A percentile compares a stretch with the other conserved stretches of the same genome.
phyloP scores from a whole-genome alignment of 1,140 invertebrate species.

The Drosophila equinoxialis region DNA sequence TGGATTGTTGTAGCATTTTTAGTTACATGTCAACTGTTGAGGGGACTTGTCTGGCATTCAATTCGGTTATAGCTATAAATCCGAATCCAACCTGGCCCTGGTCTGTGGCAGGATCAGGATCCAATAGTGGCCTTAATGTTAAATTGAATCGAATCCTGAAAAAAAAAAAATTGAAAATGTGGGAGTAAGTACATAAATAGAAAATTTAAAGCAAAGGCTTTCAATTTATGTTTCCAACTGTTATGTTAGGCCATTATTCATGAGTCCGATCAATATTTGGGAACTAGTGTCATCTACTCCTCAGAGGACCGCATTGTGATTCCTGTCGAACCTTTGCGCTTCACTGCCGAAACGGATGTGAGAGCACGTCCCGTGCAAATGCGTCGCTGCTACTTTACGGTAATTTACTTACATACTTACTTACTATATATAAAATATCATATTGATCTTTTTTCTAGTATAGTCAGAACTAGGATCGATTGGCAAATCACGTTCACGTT shows the following conservation, averaged over 20 bases:
- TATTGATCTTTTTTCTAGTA: background rate
- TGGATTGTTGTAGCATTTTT: conserved; percentile 67
- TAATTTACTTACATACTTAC: no score
- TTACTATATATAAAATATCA: no score
- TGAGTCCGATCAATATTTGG: conserved; percentile 52
- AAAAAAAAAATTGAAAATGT: conserved; percentile 31
- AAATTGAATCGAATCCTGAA: conserved; percentile 37
- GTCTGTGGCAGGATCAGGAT: conserved; percentile 52
- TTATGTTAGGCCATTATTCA: conserved; percentile 54
- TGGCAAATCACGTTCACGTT: conserved; percentile 37
- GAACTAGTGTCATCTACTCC: conserved; percentile 52
- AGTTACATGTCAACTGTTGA: background rate
- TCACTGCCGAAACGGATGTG: conserved; percentile 54
- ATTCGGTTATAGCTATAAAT: conserved; percentile 8
- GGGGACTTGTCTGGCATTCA: conserved; percentile 59
- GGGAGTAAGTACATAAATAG: conserved; percentile 40
- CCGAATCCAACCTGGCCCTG: conserved; percentile 60
- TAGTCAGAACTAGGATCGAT: conserved; percentile 9
- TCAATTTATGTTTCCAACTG: background rate
- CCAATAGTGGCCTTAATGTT: conserved; percentile 45
- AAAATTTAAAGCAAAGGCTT: no score
- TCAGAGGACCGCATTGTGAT: conserved; percentile 61
- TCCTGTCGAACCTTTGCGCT: conserved; percentile 50
- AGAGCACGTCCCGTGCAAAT: conserved; percentile 58
- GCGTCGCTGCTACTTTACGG: conserved; percentile 56